These are phyloP conservation scores for Blomia tropicalis DNA, from an alignment of 2,888 invertebrate species.

Conservation along the genomic window DNA sequence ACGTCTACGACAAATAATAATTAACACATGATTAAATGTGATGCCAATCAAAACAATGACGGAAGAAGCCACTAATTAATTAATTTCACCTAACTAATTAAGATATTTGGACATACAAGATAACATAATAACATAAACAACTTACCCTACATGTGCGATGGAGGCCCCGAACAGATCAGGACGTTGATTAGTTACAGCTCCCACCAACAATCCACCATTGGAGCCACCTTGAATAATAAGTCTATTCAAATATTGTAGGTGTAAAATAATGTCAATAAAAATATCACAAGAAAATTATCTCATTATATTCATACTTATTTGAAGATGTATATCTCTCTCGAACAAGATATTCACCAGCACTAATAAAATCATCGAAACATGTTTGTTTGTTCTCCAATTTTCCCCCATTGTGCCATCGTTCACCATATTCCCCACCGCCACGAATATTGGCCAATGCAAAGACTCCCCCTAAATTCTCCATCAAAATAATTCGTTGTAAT, in stretches of 20 bases:
- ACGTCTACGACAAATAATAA: neutral
- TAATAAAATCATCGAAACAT: conserved; percentile 88
- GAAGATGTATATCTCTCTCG: conserved; percentile 58
- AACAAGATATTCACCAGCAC: conserved; percentile 73
- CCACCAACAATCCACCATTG: conserved; percentile 90
- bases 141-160: conserved; percentile 62
- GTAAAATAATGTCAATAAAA: neutral
- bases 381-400: conserved; percentile 84
- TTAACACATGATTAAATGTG: neutral
- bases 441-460: conserved; percentile 83
- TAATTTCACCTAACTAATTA: neutral
- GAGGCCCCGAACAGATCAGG: conserved; percentile 86
- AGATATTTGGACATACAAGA: neutral
- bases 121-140: neutral
- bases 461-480: conserved; percentile 72
- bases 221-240: conserved; percentile 83
- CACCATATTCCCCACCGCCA: conserved; percentile 67
- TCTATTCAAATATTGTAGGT: conserved; percentile 35
- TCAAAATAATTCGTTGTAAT: conserved; percentile 65
- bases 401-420: conserved; percentile 89
- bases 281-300: neutral
- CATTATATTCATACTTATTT: conserved; percentile 43
- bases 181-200: conserved; percentile 81
- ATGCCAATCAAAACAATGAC: neutral
- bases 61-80: neutral